Conservation (phyloP, 2,888 invertebrate species). For the Netelia melanura region DNA sequence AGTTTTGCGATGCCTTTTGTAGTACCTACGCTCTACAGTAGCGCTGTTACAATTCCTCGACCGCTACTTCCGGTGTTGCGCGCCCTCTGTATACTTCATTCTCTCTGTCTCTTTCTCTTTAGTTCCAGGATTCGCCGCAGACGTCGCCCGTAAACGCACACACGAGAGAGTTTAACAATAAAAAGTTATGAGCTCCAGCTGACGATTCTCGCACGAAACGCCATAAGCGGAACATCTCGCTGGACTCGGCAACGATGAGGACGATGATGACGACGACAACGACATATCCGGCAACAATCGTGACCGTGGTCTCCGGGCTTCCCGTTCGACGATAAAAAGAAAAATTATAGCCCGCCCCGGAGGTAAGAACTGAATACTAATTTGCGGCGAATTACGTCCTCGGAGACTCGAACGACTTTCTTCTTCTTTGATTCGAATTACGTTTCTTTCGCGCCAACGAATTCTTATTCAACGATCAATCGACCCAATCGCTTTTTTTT, state of each 20-base stretch:
- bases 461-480: too few relatives aligned
- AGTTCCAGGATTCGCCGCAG: constrained; percentile 11
- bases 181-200: constrained; percentile 58
- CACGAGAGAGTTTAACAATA: constrained; percentile 43
- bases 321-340: constrained; percentile 22
- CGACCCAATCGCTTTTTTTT: too few relatives aligned
- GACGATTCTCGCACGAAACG: constrained; percentile 25
- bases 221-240: constrained; percentile 13
- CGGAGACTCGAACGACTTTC: too few relatives aligned
- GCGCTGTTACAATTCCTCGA: constrained; percentile 36
- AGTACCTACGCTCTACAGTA: constrained; percentile 14
- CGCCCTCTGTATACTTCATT: neutral
- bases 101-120: constrained; percentile 5
- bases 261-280: constrained; percentile 23
- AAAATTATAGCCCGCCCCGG: neutral
- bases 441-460: too few relatives aligned
- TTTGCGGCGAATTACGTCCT: neutral
- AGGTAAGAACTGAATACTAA: neutral
- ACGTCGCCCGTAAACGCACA: constrained; percentile 10
- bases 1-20: constrained; percentile 26
- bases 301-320: constrained; percentile 10
- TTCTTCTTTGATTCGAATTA: too few relatives aligned
- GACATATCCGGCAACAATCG: constrained; percentile 23
- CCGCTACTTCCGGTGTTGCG: constrained; percentile 33
- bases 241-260: constrained; percentile 22